These are phyloP conservation scores for Zalophus californianus DNA, from an alignment of 2,797 vertebrate species.

Conservation along the genomic window DNA sequence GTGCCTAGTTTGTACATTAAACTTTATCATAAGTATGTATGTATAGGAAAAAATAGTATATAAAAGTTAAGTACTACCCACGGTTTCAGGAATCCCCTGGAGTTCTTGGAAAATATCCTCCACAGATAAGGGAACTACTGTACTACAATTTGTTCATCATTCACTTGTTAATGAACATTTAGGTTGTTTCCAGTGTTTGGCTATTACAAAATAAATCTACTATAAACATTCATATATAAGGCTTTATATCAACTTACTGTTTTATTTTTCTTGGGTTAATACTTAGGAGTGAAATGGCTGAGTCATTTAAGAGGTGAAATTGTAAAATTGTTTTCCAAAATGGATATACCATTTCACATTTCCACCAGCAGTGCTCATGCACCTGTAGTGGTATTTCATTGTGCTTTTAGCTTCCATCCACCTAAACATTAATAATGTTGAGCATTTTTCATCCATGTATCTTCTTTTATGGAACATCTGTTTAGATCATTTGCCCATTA, in stretches of 20 bases:
- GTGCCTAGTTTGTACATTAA: background rate
- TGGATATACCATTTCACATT: background rate
- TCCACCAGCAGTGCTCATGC: background rate
- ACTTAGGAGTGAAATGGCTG: background rate
- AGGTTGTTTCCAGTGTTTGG: background rate
- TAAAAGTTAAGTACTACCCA: background rate
- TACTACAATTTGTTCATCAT: background rate
- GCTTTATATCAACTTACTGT: background rate
- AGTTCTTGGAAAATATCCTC: background rate
- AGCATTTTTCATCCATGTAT: background rate
- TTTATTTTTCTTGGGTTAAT: background rate
- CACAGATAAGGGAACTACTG: background rate
- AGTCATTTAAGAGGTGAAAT: background rate
- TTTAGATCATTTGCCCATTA: background rate
- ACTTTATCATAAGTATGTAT: background rate
- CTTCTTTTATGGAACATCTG: background rate
- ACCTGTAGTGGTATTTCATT: fast-evolving
- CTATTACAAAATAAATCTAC: background rate
- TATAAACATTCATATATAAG: background rate
- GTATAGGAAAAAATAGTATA: background rate
- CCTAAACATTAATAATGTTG: background rate
- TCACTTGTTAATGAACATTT: background rate
- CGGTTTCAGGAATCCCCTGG: background rate
- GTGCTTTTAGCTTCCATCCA: background rate
- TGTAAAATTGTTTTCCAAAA: background rate